These are phyloP conservation scores for Pogona vitticeps DNA, from an alignment of 2,113 vertebrate genomes.

Conservation along the genomic window DNA sequence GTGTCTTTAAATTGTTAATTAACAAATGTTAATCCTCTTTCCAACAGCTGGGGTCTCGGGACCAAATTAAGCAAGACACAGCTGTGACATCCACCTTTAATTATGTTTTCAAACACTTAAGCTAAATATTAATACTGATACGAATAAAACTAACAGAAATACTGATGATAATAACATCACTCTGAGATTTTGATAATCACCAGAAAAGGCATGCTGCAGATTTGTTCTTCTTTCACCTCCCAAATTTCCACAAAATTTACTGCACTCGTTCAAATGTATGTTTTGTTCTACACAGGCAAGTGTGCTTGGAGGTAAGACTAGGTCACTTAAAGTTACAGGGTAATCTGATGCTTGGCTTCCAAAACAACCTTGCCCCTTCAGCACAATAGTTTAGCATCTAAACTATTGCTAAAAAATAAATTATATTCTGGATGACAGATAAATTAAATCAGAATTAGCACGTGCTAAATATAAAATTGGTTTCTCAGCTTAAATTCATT, in stretches of 20 bases:
- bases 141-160: slow-evolving; percentile 4
- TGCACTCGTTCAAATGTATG: slow-evolving; percentile 14
- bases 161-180: neutral
- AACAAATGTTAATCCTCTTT: neutral
- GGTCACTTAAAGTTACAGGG: slow-evolving; percentile 21
- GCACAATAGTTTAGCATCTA: slow-evolving; percentile 44
- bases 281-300: slow-evolving; percentile 5
- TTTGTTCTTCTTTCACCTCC: neutral
- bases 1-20: slow-evolving; percentile 35
- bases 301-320: slow-evolving; percentile 37
- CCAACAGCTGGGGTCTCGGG: slow-evolving; percentile 28
- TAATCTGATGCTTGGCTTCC: slow-evolving; percentile 37
- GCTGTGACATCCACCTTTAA: neutral
- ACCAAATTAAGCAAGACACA: slow-evolving; percentile 42
- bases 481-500: slow-evolving; percentile 50
- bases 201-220: slow-evolving; percentile 10
- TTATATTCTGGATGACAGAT: slow-evolving; percentile 67
- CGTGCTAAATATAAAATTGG: slow-evolving; percentile 51
- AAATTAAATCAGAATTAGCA: slow-evolving; percentile 72
- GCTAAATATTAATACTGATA: too few species aligned
- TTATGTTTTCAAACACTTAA: slow-evolving; percentile 30
- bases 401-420: slow-evolving; percentile 66
- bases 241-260: slow-evolving; percentile 18
- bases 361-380: slow-evolving; percentile 37
- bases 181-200: slow-evolving; percentile 24